Conservation (phyloP, 2,888 invertebrate genomes). For the Ichneumon xanthorius region DNA sequence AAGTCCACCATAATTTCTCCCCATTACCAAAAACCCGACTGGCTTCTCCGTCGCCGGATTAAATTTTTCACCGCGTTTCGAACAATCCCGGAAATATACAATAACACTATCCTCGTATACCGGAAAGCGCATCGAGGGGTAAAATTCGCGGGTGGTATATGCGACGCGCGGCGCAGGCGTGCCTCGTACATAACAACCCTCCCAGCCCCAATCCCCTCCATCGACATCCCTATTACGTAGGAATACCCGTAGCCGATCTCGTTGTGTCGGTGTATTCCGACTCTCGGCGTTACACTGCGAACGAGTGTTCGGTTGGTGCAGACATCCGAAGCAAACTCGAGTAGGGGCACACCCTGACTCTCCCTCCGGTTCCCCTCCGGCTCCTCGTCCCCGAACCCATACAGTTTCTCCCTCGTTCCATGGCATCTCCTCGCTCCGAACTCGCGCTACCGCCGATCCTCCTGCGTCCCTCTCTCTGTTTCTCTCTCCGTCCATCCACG, state of each 20-base stretch:
- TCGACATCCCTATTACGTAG: background rate
- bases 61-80: background rate
- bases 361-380: constrained; percentile 14
- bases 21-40: no score
- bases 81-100: background rate
- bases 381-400: constrained; percentile 28
- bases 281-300: background rate
- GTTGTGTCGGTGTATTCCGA: background rate
- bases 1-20: no score
- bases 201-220: background rate
- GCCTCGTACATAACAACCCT: background rate
- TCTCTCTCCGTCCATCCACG: constrained; percentile 59
- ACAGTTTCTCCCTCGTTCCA: constrained; percentile 60
- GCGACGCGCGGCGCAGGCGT: background rate
- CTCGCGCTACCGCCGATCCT: constrained; percentile 55
- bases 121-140: constrained; percentile 9
- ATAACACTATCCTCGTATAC: background rate
- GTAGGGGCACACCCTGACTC: constrained; percentile 65
- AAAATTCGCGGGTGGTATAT: background rate
- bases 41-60: no score
- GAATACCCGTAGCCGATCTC: background rate
- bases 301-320: constrained; percentile 62
- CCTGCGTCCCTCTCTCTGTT: constrained; percentile 55
- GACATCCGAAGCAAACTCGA: constrained; percentile 59
- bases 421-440: constrained; percentile 38